phyloP scores from a whole-genome alignment of 2,888 invertebrate genomes.

The Arge pagana region DNA sequence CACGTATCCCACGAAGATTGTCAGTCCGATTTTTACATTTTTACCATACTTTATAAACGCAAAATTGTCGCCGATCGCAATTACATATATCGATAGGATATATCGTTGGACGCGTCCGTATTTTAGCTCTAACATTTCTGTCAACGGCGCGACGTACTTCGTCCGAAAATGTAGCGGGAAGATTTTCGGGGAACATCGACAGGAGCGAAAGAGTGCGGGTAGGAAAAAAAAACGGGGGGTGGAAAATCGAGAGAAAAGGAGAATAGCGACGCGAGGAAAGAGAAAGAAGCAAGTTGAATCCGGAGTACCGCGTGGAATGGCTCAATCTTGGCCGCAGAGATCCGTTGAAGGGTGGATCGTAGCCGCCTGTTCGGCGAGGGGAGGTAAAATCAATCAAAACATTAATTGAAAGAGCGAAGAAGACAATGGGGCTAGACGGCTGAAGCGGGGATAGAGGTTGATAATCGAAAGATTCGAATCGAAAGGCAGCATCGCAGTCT shows the following conservation, averaged over 20 bases:
- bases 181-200: too few relatives aligned
- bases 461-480: constrained; percentile 53
- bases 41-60: too few relatives aligned
- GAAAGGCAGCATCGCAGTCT: constrained; percentile 21
- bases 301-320: constrained; percentile 8
- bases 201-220: background rate
- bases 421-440: constrained; percentile 51
- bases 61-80: too few relatives aligned
- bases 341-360: constrained; percentile 2
- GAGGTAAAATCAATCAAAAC: constrained; percentile 57
- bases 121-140: too few relatives aligned
- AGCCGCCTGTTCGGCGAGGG: constrained; percentile 25
- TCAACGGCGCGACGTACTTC: too few relatives aligned
- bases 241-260: background rate
- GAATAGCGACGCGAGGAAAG: too few relatives aligned
- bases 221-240: background rate
- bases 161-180: too few relatives aligned
- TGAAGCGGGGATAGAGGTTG: constrained; percentile 50
- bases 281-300: background rate
- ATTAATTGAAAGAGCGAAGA: constrained; percentile 58
- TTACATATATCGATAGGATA: too few relatives aligned
- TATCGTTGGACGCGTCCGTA: too few relatives aligned
- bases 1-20: too few relatives aligned
- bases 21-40: too few relatives aligned
- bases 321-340: constrained; percentile 11